phyloP scores from a whole-genome alignment of 2,113 vertebrate species.

The Hippocampus zosterae region DNA sequence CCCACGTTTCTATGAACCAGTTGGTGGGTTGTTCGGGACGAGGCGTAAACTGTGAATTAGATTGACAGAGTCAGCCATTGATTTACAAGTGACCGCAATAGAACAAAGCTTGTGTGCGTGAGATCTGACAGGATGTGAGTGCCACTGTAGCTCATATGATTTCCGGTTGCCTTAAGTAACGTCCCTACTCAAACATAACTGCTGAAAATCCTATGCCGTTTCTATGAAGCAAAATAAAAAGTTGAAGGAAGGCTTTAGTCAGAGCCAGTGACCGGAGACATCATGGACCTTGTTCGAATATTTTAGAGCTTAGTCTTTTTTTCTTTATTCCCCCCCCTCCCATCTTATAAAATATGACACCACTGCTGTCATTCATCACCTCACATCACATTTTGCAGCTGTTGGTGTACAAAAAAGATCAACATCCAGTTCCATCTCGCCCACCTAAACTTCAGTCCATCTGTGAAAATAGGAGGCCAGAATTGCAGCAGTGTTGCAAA shows the following conservation, averaged over 20 bases:
- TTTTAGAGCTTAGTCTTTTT: conserved; percentile 6
- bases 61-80: conserved; percentile 40
- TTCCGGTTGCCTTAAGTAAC: conserved; percentile 27
- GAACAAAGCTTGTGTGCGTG: conserved; percentile 15
- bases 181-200: conserved; percentile 16
- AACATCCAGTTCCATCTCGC: neutral
- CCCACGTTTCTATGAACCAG: conserved; percentile 7
- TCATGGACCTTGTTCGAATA: conserved; percentile 38
- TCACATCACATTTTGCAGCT: conserved; percentile 6
- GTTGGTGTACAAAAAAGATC: neutral
- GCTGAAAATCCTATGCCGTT: conserved; percentile 3
- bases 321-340: neutral
- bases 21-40: conserved; percentile 46
- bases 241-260: conserved; percentile 34
- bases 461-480: conserved; percentile 9
- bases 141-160: conserved; percentile 3
- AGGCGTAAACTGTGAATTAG: conserved; percentile 67
- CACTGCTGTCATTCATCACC: conserved; percentile 7
- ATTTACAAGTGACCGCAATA: conserved; percentile 27
- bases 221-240: conserved; percentile 12
- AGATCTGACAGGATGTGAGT: conserved; percentile 14
- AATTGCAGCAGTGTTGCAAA: conserved; percentile 52
- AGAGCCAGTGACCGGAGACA: conserved; percentile 29
- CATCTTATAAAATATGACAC: conserved; percentile 2
- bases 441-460: neutral